Evolutionary conservation across 2,888 invertebrate species (phyloP).

Genomic region (Rhimphoctona megacephalus): DNA sequence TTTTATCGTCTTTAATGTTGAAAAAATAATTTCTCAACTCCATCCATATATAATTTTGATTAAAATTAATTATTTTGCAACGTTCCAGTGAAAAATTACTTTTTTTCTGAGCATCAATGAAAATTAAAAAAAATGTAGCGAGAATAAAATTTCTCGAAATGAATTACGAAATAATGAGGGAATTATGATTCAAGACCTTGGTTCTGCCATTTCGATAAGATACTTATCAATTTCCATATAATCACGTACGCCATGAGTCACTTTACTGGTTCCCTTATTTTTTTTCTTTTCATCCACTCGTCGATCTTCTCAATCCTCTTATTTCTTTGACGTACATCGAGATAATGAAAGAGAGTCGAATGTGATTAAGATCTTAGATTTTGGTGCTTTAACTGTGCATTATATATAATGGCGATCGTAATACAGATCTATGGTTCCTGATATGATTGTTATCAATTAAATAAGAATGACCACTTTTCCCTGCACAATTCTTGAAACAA

Average conservation of each 20-base stretch:
- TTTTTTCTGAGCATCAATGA: too few relatives aligned
- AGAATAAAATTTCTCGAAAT: not conserved
- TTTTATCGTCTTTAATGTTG: too few relatives aligned
- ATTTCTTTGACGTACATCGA: not conserved
- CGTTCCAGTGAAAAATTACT: too few relatives aligned
- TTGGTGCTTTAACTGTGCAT: not conserved
- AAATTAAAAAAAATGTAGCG: not conserved
- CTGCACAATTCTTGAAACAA: not conserved
- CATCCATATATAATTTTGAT: too few relatives aligned
- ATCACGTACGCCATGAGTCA: conserved; percentile 4
- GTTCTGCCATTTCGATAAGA: not conserved
- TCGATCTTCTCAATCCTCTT: not conserved
- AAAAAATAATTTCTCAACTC: too few relatives aligned
- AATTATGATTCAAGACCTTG: not conserved
- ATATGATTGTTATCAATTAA: conserved; percentile 3
- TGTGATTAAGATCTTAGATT: not conserved
- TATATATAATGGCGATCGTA: not conserved
- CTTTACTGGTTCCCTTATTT: not conserved
- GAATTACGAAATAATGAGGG: not conserved
- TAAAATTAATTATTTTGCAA: too few relatives aligned
- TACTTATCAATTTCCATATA: not conserved
- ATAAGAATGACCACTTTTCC: not conserved
- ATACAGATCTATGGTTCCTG: not conserved
- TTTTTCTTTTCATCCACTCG: not conserved
- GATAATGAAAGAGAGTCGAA: not conserved